These are phyloP conservation scores for Plusia festucae DNA, from an alignment of 2,888 invertebrate species.

Conservation along the genomic window DNA sequence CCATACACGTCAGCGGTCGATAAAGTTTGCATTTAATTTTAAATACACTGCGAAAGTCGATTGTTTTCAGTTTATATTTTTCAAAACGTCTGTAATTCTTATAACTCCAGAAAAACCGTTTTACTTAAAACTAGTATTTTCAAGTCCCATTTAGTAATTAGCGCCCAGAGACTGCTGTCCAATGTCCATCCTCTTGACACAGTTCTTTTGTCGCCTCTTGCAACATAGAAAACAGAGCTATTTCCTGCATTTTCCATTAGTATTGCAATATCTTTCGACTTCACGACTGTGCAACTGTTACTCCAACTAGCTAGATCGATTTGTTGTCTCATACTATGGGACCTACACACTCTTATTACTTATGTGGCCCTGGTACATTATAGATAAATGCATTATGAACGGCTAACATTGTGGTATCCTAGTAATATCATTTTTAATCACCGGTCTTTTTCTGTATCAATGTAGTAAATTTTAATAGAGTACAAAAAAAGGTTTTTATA, in stretches of 20 bases:
- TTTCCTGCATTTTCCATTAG: slow-evolving; percentile 7
- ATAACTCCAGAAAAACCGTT: neutral
- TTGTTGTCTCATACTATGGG: too few species aligned
- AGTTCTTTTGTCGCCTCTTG: neutral
- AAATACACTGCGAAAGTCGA: neutral
- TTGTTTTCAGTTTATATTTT: neutral
- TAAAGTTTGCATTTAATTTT: neutral
- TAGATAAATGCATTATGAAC: neutral
- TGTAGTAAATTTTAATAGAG: too few species aligned
- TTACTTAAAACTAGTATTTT: neutral
- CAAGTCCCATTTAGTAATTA: neutral
- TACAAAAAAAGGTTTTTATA: too few species aligned
- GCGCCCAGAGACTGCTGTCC: neutral
- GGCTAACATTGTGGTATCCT: neutral
- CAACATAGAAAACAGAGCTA: neutral
- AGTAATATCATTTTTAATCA: neutral
- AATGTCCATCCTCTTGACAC: slow-evolving; percentile 6
- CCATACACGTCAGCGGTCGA: neutral
- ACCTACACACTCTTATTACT: neutral
- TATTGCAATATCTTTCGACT: slow-evolving; percentile 1
- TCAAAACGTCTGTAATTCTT: neutral
- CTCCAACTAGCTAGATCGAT: neutral
- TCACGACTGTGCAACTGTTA: neutral
- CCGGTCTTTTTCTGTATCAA: too few species aligned
- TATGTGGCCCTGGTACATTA: neutral